Evolutionary conservation across 1,140 invertebrate genomes (phyloP).

Genomic region (Thereuonema tuberculata): DNA sequence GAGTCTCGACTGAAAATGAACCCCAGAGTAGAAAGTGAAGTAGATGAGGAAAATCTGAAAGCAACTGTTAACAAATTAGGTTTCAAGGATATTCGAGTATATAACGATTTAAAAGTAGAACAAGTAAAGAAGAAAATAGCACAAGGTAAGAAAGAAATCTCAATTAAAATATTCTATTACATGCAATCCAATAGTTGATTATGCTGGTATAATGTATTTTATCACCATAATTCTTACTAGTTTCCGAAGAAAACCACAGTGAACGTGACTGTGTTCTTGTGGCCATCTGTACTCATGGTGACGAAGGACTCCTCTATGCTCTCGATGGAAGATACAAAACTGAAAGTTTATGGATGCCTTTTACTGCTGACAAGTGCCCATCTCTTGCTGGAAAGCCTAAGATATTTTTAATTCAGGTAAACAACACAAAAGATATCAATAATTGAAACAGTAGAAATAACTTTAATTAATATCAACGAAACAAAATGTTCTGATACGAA

Average conservation of each 20-base stretch:
- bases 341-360: constrained; percentile 62
- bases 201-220: too few relatives aligned
- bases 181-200: too few relatives aligned
- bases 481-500: too few relatives aligned
- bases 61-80: constrained; percentile 48
- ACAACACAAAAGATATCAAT: too few relatives aligned
- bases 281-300: constrained; percentile 77
- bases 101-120: not conserved
- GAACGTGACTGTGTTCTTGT: constrained; percentile 63
- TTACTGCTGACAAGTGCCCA: too few relatives aligned
- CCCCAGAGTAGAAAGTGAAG: constrained; percentile 53
- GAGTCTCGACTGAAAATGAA: constrained; percentile 36
- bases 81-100: constrained; percentile 47
- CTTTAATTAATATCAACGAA: too few relatives aligned
- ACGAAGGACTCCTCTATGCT: constrained; percentile 71
- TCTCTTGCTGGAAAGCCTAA: too few relatives aligned
- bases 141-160: not conserved
- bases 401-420: too few relatives aligned
- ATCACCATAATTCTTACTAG: too few relatives aligned
- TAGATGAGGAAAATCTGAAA: constrained; percentile 45
- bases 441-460: too few relatives aligned
- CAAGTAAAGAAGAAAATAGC: not conserved
- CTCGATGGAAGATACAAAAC: constrained; percentile 71
- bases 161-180: not conserved
- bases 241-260: constrained; percentile 56